Conservation (phyloP, 2,113 vertebrate species). For the Nothocercus julius region DNA sequence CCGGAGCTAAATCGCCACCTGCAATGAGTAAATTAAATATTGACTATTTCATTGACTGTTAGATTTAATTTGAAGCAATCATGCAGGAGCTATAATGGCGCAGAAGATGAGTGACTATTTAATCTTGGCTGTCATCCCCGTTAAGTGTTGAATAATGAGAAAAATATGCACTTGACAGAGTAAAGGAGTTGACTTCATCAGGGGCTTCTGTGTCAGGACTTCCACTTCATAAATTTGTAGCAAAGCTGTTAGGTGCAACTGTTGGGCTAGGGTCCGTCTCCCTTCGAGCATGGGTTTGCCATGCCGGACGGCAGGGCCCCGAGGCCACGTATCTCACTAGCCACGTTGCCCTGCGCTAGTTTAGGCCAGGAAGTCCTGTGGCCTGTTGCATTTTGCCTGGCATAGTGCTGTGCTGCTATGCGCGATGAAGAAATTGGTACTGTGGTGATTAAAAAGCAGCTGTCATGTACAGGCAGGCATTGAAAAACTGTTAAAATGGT, state of each 20-base stretch:
- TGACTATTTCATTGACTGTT: slow-evolving; percentile 82
- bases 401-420: not conserved
- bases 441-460: slow-evolving; percentile 24
- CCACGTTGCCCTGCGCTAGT: not conserved
- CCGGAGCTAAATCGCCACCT: slow-evolving; percentile 76
- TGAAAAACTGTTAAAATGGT: not conserved
- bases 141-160: slow-evolving; percentile 74
- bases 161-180: slow-evolving; percentile 52
- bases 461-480: slow-evolving; percentile 2
- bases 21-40: slow-evolving; percentile 87
- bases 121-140: slow-evolving; percentile 65
- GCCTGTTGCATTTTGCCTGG: not conserved
- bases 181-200: slow-evolving; percentile 50
- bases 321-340: not conserved
- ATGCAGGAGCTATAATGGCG: slow-evolving; percentile 75
- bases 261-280: not conserved
- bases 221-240: slow-evolving; percentile 8
- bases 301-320: not conserved
- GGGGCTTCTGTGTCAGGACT: slow-evolving; percentile 40
- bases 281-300: not conserved
- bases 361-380: not conserved
- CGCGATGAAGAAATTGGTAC: not conserved
- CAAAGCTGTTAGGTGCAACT: not conserved
- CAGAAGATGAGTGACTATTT: slow-evolving; percentile 67
- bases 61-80: slow-evolving; percentile 86